Conservation (phyloP, 2,888 invertebrate species). For the Congeria kusceri region DNA sequence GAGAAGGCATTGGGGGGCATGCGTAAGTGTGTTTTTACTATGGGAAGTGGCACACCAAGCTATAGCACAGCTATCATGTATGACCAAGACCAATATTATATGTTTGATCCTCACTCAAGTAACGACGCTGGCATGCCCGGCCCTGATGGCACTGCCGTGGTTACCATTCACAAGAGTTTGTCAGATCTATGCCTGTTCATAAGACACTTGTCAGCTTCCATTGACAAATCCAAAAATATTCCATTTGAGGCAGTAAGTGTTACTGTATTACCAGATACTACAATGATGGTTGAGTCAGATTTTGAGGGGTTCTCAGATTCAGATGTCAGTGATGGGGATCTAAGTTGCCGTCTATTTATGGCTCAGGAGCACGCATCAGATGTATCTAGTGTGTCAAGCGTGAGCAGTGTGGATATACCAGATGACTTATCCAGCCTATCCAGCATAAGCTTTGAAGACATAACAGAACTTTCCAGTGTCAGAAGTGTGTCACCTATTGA, state of each 20-base stretch:
- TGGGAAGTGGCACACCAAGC: conserved; percentile 9
- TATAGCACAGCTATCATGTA: conserved; percentile 5
- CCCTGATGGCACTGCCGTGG: neutral
- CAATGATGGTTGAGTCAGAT: neutral
- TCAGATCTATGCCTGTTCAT: neutral
- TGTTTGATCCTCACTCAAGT: conserved; percentile 26
- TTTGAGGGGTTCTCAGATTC: conserved; percentile 25
- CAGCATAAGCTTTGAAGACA: too few relatives aligned
- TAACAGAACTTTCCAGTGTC: too few relatives aligned
- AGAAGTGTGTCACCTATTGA: too few relatives aligned
- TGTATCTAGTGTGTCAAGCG: conserved; percentile 4
- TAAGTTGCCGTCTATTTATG: conserved; percentile 9
- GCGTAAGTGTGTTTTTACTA: conserved; percentile 6
- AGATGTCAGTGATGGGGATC: neutral
- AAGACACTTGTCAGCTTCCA: conserved; percentile 15
- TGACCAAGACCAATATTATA: neutral
- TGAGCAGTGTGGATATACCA: conserved; percentile 7
- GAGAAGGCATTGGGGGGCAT: neutral
- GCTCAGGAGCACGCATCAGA: neutral
- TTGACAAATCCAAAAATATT: too few relatives aligned
- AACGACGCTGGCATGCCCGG: conserved; percentile 7
- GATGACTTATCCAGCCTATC: too few relatives aligned
- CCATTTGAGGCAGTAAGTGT: too few relatives aligned
- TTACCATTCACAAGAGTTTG: neutral
- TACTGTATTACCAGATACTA: neutral